Conservation (phyloP, 64 coral and sea anemone species). For the Porites lutea region DNA sequence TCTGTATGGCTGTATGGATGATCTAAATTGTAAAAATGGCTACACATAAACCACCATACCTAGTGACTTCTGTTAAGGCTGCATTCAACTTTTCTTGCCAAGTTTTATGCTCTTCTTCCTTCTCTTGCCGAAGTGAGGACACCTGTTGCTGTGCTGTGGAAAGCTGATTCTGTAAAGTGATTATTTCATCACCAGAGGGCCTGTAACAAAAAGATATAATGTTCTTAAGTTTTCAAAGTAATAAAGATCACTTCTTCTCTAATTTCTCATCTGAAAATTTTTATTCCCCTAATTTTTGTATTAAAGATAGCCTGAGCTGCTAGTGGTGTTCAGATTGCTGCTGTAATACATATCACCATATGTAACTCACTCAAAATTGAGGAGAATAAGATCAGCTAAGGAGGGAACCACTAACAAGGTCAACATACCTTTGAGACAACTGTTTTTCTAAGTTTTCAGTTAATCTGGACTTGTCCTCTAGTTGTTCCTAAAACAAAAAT, state of each 20-base stretch:
- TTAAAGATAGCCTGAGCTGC: no score
- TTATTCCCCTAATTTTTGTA: no score
- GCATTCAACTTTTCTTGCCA: constrained; percentile 87
- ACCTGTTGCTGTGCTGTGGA: constrained; percentile 76
- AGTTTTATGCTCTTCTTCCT: constrained; percentile 79
- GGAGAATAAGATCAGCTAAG: no score
- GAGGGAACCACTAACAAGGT: no score
- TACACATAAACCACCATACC: constrained; percentile 3
- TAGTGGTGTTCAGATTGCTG: no score
- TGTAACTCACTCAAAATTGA: no score
- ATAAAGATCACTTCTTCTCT: background rate
- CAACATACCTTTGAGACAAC: constrained; percentile 81
- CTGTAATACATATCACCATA: no score
- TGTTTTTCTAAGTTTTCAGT: constrained; percentile 87
- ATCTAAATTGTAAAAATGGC: background rate
- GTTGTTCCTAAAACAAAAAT: constrained; percentile 68
- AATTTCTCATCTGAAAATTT: no score
- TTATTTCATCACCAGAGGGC: constrained; percentile 78
- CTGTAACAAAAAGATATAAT: constrained; percentile 12
- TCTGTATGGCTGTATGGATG: no score
- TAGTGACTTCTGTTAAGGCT: constrained; percentile 78
- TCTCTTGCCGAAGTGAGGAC: constrained; percentile 61
- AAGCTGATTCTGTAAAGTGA: constrained; percentile 78
- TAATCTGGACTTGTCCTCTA: constrained; percentile 79
- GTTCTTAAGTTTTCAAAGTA: background rate